Evolutionary conservation across 2,888 invertebrate genomes (phyloP), one percentile per base, ranked within the genome.

Genomic region (Ennomos erosarius): DNA sequence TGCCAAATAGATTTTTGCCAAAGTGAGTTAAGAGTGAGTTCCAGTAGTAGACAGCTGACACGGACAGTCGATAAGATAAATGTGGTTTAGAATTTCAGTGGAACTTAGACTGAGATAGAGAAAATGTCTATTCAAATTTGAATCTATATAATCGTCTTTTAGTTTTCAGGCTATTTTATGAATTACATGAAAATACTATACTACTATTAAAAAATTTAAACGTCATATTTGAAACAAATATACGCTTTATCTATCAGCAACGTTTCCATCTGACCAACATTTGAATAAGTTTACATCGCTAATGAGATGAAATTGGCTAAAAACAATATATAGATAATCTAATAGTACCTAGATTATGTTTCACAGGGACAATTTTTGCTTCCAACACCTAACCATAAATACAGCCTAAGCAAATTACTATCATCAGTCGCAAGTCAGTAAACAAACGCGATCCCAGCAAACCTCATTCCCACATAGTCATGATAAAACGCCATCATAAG

Each of bases 401-500:
- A 26, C 6, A 26, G 26, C 4, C 26, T 26, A 44, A 44, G 47
- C 38, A 49, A 49, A 61, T 53, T 10, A 38, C 26, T 33, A 9
- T 47, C 51, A 55, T 55, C 42, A 51, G 51, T 57, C 46, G 47
- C 36, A 13, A 54, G 36, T 33, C 45, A 51, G 55, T 66, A 69
- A 76, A 73, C 70, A 75, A 71, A 72, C 72, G 68, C 61, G 55
- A 34, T 64, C 71, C 71, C 70, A 10, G 59, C 55, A 70, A 74
- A 75, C 55, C 59, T 79, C 76, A 77, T 76, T 70, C 73, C 70
- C 72, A 78, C 77, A 77, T 76, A 73, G 76, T 76, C 75, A 79
- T 87, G 88, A 90, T 81, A 88, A 90, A 90, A 77, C 75, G 76
- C 82, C 82, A 74, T 86, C 87, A 88, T 90, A 87, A 87, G 84